Percentiles rank a stretch among this genome's conserved stretches.
Evolutionary conservation across 2,113 vertebrate species (phyloP).

Genomic region (Dascyllus trimaculatus): DNA sequence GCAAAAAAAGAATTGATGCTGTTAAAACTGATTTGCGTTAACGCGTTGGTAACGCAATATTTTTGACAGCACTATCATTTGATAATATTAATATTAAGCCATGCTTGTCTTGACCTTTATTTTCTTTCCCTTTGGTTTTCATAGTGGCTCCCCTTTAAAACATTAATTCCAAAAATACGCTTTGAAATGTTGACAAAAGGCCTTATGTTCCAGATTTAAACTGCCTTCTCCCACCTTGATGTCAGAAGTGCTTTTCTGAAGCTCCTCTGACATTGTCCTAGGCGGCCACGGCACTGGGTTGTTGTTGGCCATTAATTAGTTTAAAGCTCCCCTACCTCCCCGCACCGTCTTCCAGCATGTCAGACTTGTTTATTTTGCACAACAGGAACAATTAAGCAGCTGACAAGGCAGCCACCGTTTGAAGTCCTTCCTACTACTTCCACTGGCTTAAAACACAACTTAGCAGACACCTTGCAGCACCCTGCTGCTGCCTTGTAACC

Average conservation of each 20-base stretch:
- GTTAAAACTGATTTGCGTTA: too few species aligned
- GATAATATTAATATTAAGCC: background rate
- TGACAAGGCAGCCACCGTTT: conserved; percentile 49
- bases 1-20: too few species aligned
- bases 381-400: conserved; percentile 72
- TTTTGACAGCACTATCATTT: too few species aligned
- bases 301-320: conserved; percentile 72
- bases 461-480: conserved; percentile 39
- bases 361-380: conserved; percentile 74
- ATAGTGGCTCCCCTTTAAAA: background rate
- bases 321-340: conserved; percentile 42
- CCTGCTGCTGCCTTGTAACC: conserved; percentile 59
- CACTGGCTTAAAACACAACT: conserved; percentile 33
- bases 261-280: conserved; percentile 47
- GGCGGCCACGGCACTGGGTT: conserved; percentile 33
- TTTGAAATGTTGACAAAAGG: background rate
- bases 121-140: background rate
- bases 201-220: conserved; percentile 11
- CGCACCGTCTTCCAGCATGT: conserved; percentile 32
- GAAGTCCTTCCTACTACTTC: conserved; percentile 49
- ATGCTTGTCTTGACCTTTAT: background rate
- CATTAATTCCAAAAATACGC: background rate
- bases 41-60: too few species aligned
- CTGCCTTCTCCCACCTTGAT: background rate
- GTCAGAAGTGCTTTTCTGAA: conserved; percentile 31